A percentile compares a stretch with the other conserved stretches of the same genome.
These are phyloP conservation scores for Apogon talboti DNA, from an alignment of 2,797 vertebrate species.

Conservation along the genomic window DNA sequence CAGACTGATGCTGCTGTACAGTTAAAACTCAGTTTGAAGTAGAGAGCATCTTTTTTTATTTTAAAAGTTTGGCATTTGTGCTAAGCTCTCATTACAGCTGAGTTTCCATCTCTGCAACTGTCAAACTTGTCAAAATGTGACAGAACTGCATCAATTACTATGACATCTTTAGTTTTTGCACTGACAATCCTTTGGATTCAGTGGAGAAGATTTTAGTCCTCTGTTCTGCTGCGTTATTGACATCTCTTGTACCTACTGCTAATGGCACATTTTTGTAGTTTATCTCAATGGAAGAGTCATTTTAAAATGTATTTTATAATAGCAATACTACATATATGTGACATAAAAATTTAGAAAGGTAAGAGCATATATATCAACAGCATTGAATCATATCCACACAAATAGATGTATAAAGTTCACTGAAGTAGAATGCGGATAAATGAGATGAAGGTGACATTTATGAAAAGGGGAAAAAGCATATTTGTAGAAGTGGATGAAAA, in stretches of 20 bases:
- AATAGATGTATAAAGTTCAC: no score
- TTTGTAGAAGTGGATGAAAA: no score
- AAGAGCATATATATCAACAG: no score
- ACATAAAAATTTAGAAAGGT: no score
- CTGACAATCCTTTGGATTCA: constrained; percentile 26
- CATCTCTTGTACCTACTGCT: not conserved
- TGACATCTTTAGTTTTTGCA: constrained; percentile 26
- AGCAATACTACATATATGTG: no score
- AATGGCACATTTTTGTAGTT: not conserved
- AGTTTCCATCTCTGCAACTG: constrained; percentile 20
- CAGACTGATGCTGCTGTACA: not conserved
- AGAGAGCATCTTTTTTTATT: not conserved
- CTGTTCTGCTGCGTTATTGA: not conserved
- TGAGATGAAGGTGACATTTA: no score
- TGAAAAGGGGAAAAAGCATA: no score
- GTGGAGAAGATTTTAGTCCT: not conserved
- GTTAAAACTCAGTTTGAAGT: not conserved
- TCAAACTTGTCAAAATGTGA: constrained; percentile 43
- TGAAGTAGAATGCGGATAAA: no score
- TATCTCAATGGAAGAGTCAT: not conserved
- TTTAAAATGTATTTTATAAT: not conserved
- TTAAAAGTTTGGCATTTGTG: constrained; percentile 1
- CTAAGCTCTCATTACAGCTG: constrained; percentile 34
- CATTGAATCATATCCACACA: no score
- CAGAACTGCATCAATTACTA: constrained; percentile 22